Evolutionary conservation across 2,113 vertebrate genomes (phyloP), one percentile per base, ranked within the genome.

Genomic region (Ranitomeya variabilis): DNA sequence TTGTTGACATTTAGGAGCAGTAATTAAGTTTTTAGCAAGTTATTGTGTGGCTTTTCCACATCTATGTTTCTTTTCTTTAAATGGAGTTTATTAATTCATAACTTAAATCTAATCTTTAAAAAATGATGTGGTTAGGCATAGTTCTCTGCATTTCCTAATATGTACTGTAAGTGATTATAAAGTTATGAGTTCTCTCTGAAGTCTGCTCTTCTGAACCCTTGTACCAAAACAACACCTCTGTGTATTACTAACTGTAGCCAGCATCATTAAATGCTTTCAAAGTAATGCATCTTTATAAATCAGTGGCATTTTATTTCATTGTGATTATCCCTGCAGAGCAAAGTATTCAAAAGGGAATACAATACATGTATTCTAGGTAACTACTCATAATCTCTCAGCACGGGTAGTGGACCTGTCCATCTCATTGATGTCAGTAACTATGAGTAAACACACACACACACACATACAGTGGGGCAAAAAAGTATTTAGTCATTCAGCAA

Each of bases 1-100:
- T 37, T 37, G 57, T 31, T 81, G 79, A 37, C 79, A 81, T 81
- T 62, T 81, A 37, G n/a, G 55, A 81, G 19, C n/a, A 81, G 55
- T 31, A 60, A 52, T 60, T 31, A 62, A 13, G 59, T 11, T 81
- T 62, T 23, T 81, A 37, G 6, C 23, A 31, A 81, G 62, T 81
- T 57, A 62, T 62, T 81, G 23, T 81, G 37, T 16, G 5, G 9
- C 21, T 52, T 51, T 76, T 76, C 45, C 4, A 18, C 19, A 74
- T 18, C 23, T 21, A n/a, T 37, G 59, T 80, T 15, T 26, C 26
- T 31, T 15, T 59, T 15, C 31, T 59, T 80, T 37, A 7, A 60
- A 80, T 14, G n/a, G 7, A 37, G 26, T 60, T 18, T 60, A 31
- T 81, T 7, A 10, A 62, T 37, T 81, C 14, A 81, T 81, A 62